Conservation (phyloP, 2,888 invertebrate genomes). For the Acleris laterana region DNA sequence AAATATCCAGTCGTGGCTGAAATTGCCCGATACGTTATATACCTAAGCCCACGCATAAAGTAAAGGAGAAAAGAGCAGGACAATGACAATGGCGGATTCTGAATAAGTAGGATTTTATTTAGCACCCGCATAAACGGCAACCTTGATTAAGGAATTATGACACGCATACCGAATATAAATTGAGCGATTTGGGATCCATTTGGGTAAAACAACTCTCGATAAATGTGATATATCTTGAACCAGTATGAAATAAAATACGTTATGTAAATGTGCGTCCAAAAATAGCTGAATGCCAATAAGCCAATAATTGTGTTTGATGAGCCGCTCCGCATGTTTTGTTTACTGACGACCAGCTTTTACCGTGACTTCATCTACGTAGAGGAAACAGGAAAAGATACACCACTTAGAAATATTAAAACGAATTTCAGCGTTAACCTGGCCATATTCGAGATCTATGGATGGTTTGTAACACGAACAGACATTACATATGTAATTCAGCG, state of each 20-base stretch:
- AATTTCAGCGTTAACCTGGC: too few relatives aligned
- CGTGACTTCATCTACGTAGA: too few relatives aligned
- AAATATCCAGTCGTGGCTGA: conserved; percentile 11
- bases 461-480: background rate
- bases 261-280: background rate
- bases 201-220: conserved; percentile 9
- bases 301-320: too few relatives aligned
- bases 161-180: conserved; percentile 32
- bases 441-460: background rate
- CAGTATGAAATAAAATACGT: background rate
- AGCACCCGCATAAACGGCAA: conserved; percentile 49
- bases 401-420: too few relatives aligned
- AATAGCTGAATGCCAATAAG: too few relatives aligned
- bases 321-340: too few relatives aligned
- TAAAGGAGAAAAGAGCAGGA: conserved; percentile 11
- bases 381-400: too few relatives aligned
- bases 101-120: conserved; percentile 19
- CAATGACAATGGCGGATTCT: conserved; percentile 20
- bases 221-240: conserved; percentile 1
- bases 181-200: conserved; percentile 26
- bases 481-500: conserved; percentile 28
- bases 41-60: background rate
- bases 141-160: conserved; percentile 50
- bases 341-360: too few relatives aligned
- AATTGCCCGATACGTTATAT: conserved; percentile 2